Evolutionary conservation across 2,113 vertebrate genomes (phyloP), one percentile per base, ranked within the genome.

Genomic region (Anser cygnoides): DNA sequence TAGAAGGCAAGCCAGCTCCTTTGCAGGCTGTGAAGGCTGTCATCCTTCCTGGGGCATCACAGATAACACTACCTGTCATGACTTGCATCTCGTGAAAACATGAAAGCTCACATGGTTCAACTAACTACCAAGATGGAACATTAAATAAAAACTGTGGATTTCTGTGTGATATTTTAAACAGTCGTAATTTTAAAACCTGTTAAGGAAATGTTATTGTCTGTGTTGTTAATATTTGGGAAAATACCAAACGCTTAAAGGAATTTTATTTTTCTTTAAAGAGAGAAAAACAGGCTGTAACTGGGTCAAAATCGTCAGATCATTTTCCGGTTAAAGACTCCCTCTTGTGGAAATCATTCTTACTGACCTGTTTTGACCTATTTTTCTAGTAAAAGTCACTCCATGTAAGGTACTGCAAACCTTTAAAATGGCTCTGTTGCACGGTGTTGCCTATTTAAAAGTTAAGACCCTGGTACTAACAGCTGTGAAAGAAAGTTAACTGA

Each of bases 311-410:
- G 74, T 49, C 91, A 57, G 77, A 83, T 73, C 62, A 35, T 94
- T 93, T 87, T 71, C 62, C 9, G 3, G 84, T 80, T 87, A 19
- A 87, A 85, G 89, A 67, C 95, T 95, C 93, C 93, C 93, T 93
- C 95, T 97, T 46, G 96, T 96, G 96, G 96, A 91, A 95, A 46
- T 83, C 71, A 76, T 92, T 59, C 84, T 91, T 73, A 67, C 54
- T 74, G 89, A 37, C 81, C 90, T 23, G 31, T 89, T 96, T 43
- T 87, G 91, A 92, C 92, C 87, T 85, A 87, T 91, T 95, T 97
- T 91, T 58, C 74, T 31, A 50, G n/a, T 66, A 87, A 82, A 93
- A 94, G 46, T 85, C 86, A 71, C 77, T 92, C 87, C 95, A 59
- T 92, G 83, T 89, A 92, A 84, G 77, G 89, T 12, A 66, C 41